Percentiles rank a stretch among this genome's conserved stretches.
Evolutionary conservation across 2,797 vertebrate genomes (phyloP).

Genomic region (Zalophus californianus): DNA sequence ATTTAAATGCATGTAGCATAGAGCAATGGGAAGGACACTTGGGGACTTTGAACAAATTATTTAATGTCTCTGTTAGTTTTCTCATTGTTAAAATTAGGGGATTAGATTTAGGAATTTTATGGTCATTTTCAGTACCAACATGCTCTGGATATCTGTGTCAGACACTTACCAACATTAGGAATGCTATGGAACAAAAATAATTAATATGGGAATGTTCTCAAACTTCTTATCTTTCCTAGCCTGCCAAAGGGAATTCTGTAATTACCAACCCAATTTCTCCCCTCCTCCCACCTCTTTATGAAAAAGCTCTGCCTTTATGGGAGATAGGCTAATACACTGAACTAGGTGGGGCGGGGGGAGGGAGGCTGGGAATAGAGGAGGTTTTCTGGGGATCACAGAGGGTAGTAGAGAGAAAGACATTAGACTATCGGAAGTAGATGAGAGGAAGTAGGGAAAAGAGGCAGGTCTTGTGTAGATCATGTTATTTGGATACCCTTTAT

Average conservation of each 20-base stretch:
- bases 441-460: background rate
- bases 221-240: background rate
- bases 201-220: background rate
- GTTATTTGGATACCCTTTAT: background rate
- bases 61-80: conserved; percentile 8
- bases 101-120: background rate
- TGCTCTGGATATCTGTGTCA: background rate
- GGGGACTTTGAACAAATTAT: background rate
- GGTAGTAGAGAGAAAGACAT: background rate
- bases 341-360: background rate
- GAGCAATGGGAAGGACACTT: background rate
- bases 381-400: background rate
- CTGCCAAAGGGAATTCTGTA: background rate
- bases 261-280: background rate
- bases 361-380: background rate
- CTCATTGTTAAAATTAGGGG: conserved; percentile 11
- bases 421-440: background rate
- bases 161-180: background rate
- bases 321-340: background rate
- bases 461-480: background rate
- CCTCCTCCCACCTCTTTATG: background rate
- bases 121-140: background rate
- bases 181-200: background rate
- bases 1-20: background rate
- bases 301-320: conserved; percentile 9